Evolutionary conservation across 2,113 vertebrate species (phyloP).

Genomic region (Rousettus leschenaultii): DNA sequence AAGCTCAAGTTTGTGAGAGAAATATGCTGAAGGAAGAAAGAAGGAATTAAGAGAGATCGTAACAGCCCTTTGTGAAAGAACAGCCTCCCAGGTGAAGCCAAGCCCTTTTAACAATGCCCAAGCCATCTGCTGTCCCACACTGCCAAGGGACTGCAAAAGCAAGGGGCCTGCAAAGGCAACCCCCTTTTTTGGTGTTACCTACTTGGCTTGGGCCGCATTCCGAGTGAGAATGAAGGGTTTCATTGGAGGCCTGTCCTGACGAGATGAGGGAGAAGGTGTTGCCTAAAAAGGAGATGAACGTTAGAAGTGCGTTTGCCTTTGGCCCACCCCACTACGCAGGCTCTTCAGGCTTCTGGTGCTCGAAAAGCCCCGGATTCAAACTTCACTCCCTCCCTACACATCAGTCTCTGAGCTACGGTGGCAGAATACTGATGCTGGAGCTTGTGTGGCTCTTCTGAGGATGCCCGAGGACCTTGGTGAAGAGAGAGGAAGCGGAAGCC

Average conservation of each 20-base stretch:
- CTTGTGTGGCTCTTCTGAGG: not conserved
- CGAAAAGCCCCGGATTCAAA: not conserved
- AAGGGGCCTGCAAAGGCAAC: not conserved
- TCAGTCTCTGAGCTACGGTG: not conserved
- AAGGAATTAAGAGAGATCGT: not conserved
- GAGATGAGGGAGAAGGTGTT: constrained; percentile 68
- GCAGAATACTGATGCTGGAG: not conserved
- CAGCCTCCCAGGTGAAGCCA: not conserved
- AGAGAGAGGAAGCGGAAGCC: constrained; percentile 21
- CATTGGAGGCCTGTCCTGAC: constrained; percentile 79
- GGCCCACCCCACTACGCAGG: not conserved
- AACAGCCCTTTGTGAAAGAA: not conserved
- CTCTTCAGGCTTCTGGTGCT: not conserved
- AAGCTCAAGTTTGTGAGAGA: not conserved
- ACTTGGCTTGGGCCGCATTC: constrained; percentile 89
- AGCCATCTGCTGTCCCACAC: not conserved
- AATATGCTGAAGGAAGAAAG: not conserved
- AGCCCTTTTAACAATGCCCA: not conserved
- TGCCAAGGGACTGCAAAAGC: not conserved
- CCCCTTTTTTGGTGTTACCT: constrained; percentile 60
- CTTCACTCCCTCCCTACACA: not conserved
- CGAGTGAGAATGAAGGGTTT: constrained; percentile 95
- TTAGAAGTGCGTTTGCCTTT: constrained; percentile 34
- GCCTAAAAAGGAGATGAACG: constrained; percentile 73
- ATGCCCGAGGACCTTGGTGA: not conserved